Base-by-base conservation (phyloP, 2,888 invertebrate species). In the Eledona agricola region DNA sequence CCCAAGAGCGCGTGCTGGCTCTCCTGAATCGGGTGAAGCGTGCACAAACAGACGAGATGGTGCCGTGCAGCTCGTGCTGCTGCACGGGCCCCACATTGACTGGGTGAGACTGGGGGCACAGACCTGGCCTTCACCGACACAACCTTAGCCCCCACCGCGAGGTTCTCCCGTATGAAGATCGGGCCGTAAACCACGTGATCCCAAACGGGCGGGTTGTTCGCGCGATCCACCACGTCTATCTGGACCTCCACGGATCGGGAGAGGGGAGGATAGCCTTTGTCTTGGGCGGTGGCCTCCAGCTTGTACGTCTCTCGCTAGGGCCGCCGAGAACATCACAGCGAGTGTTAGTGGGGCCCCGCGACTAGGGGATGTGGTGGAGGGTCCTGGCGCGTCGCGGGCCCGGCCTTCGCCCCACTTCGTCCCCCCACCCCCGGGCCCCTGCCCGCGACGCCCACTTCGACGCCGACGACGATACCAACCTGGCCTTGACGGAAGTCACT, bases 91-190 rank as follows among this genome's bases (percentile, higher is more conserved):
- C 50, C 29, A 54, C 54, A 54, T 43, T 35, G 54, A 54, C 29
- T 34, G 15, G 52, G 51, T 55, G 56, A 54, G 42, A 53, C 31
- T n/a, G 20, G 35, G 58, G 66, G 60, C 78, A 90, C 93, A 89
- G 92, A 95, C 94, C 94, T 94, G 89, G 96, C 96, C 90, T 95
- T 95, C 82, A 95, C 90, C 82, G 94, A 93, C 82, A 94, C 90
- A 86, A 96, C 93, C 88, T 90, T 93, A 83, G 93, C 92, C 83
- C 95, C 96, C 79, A 95, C 93, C 83, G 94, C 90, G 85, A 92
- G 89, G 85, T 95, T 95, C 86, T 96, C 95, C 88, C 92, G 90
- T 83, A 94, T 92, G 89, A 88, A 91, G 87, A 94, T 92, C 78
- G 95, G 95, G 79, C 95, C 95, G 84, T 95, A 96, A 81, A 93